phyloP scores from a whole-genome alignment of 2,888 invertebrate species.

The Synanthedon andrenaeformis region DNA sequence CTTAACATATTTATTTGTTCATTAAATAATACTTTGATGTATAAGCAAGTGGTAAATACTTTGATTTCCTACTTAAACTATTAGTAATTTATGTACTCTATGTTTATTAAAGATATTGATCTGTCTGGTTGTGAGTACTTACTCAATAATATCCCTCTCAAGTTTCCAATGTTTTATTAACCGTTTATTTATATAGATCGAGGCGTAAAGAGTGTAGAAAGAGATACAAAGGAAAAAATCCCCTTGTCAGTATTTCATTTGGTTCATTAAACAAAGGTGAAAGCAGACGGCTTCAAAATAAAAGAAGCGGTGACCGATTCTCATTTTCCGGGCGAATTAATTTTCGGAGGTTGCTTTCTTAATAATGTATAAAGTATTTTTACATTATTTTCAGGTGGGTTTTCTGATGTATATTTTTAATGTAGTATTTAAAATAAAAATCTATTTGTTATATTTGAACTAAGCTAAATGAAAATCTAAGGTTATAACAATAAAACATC shows the following conservation, averaged over 20 bases:
- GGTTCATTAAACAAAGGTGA: slow-evolving; percentile 37
- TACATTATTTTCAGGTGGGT: slow-evolving; percentile 2
- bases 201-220: background rate
- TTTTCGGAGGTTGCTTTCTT: slow-evolving; percentile 12
- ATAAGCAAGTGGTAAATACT: too few species aligned
- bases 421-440: too few species aligned
- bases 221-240: slow-evolving; percentile 18
- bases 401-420: background rate
- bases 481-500: too few species aligned
- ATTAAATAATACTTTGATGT: too few species aligned
- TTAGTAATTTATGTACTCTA: too few species aligned
- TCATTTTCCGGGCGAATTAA: slow-evolving; percentile 36
- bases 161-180: background rate
- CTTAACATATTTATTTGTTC: too few species aligned
- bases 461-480: too few species aligned
- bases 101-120: too few species aligned
- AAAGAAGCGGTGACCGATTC: slow-evolving; percentile 17
- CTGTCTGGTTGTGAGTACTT: too few species aligned
- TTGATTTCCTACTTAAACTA: too few species aligned
- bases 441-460: too few species aligned
- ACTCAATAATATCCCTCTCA: too few species aligned
- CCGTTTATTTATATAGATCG: background rate
- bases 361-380: slow-evolving; percentile 5
- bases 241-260: slow-evolving; percentile 22
- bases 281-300: slow-evolving; percentile 10